Conservation (phyloP, 2,888 invertebrate genomes). For the Lithophane semibrunnea region DNA sequence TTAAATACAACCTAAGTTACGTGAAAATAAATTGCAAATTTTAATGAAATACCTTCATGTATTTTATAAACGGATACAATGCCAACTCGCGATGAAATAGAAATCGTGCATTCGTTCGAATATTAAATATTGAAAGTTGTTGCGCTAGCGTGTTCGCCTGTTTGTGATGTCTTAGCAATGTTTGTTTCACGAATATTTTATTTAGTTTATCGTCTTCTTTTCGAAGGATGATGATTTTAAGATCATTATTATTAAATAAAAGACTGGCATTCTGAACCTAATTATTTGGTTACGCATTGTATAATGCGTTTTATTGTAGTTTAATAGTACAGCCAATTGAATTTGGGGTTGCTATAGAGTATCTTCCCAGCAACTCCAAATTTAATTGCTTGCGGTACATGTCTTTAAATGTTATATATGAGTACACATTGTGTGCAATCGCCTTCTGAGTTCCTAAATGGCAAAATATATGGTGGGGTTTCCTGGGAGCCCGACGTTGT, state of each 20-base stretch:
- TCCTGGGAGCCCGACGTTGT: no score
- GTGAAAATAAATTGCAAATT: slow-evolving; percentile 49
- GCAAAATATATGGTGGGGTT: no score
- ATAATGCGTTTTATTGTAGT: background rate
- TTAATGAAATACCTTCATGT: slow-evolving; percentile 38
- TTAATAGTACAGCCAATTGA: no score
- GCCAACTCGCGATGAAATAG: slow-evolving; percentile 51
- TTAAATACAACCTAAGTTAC: slow-evolving; percentile 18
- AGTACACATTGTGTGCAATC: no score
- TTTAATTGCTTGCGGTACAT: no score
- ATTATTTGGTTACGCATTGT: background rate
- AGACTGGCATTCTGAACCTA: background rate
- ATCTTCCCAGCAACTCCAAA: no score
- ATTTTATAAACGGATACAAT: slow-evolving; percentile 61
- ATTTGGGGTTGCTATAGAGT: no score
- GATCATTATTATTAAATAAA: background rate
- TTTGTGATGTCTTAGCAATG: slow-evolving; percentile 42
- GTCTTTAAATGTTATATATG: no score
- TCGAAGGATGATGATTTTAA: background rate
- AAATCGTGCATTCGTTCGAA: slow-evolving; percentile 57
- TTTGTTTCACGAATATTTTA: slow-evolving; percentile 1
- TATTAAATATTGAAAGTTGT: slow-evolving; percentile 57
- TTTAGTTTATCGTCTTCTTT: background rate
- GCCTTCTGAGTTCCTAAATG: no score
- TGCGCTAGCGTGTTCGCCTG: slow-evolving; percentile 44